Conservation (phyloP, 2,797 vertebrate species). For the Gila robusta region DNA sequence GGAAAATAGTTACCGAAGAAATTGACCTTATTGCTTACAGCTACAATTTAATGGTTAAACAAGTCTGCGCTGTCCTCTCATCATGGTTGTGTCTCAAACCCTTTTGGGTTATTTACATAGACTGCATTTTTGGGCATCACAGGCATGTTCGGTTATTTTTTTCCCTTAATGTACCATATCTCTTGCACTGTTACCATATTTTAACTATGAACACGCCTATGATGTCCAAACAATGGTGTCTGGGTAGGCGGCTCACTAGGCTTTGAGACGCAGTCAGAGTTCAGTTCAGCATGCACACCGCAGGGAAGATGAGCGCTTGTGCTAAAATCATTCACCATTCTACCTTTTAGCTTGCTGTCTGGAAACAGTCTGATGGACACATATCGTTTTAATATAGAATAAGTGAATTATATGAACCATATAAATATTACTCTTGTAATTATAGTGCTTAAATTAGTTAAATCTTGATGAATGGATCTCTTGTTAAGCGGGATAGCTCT, state of each 20-base stretch:
- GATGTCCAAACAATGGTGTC: slow-evolving; percentile 14
- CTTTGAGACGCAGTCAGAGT: slow-evolving; percentile 18
- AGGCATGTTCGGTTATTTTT: not conserved
- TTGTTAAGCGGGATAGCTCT: not conserved
- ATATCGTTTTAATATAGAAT: not conserved
- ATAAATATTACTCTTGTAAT: not conserved
- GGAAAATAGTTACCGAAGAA: too few species aligned
- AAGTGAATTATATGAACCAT: not conserved
- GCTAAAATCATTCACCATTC: not conserved
- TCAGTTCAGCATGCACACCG: not conserved
- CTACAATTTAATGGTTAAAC: not conserved
- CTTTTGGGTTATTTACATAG: not conserved
- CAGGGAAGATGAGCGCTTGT: slow-evolving; percentile 7
- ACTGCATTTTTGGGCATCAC: too few species aligned
- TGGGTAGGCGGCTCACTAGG: slow-evolving; percentile 25
- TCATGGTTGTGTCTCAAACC: not conserved
- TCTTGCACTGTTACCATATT: not conserved
- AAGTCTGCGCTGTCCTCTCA: not conserved
- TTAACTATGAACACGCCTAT: not conserved
- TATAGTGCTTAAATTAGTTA: not conserved
- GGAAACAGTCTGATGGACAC: not conserved
- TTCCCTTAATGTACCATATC: not conserved
- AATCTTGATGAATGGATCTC: slow-evolving; percentile 12
- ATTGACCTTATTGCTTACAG: not conserved
- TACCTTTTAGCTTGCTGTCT: not conserved